Conservation (phyloP, 2,113 vertebrate genomes). For the Dissostichus mawsoni region DNA sequence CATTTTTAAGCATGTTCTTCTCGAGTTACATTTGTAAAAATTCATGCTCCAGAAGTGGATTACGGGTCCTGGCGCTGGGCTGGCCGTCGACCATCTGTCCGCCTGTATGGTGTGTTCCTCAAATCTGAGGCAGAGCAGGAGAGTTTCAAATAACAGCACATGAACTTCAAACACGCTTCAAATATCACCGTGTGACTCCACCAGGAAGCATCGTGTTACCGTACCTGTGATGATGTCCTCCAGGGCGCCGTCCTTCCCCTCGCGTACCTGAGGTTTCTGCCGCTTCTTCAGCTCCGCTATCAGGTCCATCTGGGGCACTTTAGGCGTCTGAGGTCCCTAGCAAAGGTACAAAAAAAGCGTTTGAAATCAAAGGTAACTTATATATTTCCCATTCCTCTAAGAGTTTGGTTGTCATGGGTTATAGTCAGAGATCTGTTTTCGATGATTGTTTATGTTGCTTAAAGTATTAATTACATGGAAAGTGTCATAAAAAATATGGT, state of each 20-base stretch:
- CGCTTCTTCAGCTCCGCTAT: slow-evolving; percentile 96
- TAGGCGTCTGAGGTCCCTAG: slow-evolving; percentile 85
- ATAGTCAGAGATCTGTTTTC: neutral
- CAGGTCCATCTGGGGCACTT: slow-evolving; percentile 94
- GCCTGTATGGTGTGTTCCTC: slow-evolving; percentile 92
- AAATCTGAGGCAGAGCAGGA: slow-evolving; percentile 83
- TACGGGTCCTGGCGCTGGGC: slow-evolving; percentile 84
- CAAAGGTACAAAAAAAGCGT: neutral
- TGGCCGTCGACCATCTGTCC: slow-evolving; percentile 86
- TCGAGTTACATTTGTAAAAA: slow-evolving; percentile 5
- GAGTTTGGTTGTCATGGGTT: neutral
- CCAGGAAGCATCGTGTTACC: neutral
- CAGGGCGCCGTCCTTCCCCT: slow-evolving; percentile 94
- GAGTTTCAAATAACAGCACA: neutral
- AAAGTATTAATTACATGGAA: neutral
- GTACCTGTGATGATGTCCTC: slow-evolving; percentile 98
- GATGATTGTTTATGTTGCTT: neutral
- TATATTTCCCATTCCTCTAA: too few species aligned
- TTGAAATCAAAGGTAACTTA: neutral
- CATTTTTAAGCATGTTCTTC: neutral
- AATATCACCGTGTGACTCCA: neutral
- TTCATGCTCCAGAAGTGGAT: slow-evolving; percentile 71
- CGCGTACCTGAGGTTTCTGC: slow-evolving; percentile 94
- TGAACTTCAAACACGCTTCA: neutral
- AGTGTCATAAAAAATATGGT: too few species aligned